Base-by-base conservation (phyloP, 2,888 invertebrate genomes). In the Candidula unifasciata region DNA sequence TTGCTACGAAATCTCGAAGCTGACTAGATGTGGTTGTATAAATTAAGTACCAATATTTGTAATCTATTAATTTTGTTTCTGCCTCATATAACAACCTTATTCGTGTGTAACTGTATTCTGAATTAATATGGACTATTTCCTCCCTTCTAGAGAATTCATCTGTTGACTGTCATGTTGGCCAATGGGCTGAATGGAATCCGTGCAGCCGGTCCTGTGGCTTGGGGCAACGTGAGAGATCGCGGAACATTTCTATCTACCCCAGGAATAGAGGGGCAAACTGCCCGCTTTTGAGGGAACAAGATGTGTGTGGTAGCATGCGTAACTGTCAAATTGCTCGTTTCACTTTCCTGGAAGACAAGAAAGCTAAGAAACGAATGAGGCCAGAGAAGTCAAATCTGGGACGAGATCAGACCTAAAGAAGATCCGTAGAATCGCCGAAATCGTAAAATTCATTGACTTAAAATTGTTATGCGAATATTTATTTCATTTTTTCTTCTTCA, bases 151-250 rank as follows among this genome's bases (percentile, higher is more conserved):
- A 77, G 24, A 57, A 57, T 30, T 54, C 64, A 33, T 60, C 30
- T 37, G 79, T 87, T 18, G 91, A 91, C 84, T 93, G 93, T 64
- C 80, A 88, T 18, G 91, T 92, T 33, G 89, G 90, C 2, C 88
- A 90, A 27, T 93, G 93, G 93, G 86, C 89, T 10, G 80, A 80
- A 1, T 93, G 93, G 93, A 87, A 89, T 24, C 60, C 88, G 0
- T 98, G 98, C 95, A 97, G 96, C 94, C 96, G 96, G 92, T 96
- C 96, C 81, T 97, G 98, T 93, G 97, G 97, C 88, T 97, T 97
- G 87, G 98, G 98, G 37, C 96, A 97, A 91, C 97, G 96, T 94
- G 95, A 96, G 93, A 96, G 98, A 90, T 80, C 85, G 87, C 85
- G 90, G 87, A 95, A 96, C 90, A 96, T 98, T 83, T 94, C 96